phyloP scores from a whole-genome alignment of 2,797 vertebrate species.

The Lateolabrax maculatus region DNA sequence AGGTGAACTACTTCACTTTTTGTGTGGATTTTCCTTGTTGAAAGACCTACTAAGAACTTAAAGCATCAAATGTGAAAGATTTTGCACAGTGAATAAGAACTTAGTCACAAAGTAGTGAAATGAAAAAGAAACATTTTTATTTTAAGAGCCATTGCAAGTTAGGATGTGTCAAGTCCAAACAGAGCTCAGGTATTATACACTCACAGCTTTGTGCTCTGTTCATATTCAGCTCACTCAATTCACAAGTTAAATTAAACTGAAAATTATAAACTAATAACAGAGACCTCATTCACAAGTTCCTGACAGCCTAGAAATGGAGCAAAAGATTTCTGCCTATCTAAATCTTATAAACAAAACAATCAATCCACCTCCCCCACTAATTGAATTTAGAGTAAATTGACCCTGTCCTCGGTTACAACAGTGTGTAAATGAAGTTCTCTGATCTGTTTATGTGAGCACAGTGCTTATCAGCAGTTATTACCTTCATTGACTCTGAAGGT shows the following conservation, averaged over 20 bases:
- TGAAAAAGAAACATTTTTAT: background rate
- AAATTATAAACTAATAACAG: conserved; percentile 28
- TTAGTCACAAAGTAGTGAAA: background rate
- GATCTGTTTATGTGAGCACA: conserved; percentile 42
- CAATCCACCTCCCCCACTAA: conserved; percentile 34
- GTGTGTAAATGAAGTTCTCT: conserved; percentile 51
- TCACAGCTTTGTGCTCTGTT: background rate
- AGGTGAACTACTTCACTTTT: background rate
- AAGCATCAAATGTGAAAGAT: background rate
- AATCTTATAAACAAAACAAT: conserved; percentile 17
- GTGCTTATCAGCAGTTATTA: conserved; percentile 67
- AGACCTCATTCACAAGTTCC: conserved; percentile 27
- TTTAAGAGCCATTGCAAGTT: background rate
- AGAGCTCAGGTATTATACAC: conserved; percentile 7
- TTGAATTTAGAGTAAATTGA: conserved; percentile 55
- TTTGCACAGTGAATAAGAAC: background rate
- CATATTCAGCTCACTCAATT: conserved; percentile 6
- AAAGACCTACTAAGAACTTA: background rate
- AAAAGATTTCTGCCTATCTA: conserved; percentile 31
- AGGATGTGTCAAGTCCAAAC: conserved; percentile 6
- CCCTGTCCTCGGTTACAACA: conserved; percentile 37
- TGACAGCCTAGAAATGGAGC: conserved; percentile 21
- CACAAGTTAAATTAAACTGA: conserved; percentile 38
- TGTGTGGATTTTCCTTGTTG: background rate
- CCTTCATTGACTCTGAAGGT: conserved; percentile 49